Conservation (phyloP, 2,888 invertebrate species). For the Xylophagus ater region DNA sequence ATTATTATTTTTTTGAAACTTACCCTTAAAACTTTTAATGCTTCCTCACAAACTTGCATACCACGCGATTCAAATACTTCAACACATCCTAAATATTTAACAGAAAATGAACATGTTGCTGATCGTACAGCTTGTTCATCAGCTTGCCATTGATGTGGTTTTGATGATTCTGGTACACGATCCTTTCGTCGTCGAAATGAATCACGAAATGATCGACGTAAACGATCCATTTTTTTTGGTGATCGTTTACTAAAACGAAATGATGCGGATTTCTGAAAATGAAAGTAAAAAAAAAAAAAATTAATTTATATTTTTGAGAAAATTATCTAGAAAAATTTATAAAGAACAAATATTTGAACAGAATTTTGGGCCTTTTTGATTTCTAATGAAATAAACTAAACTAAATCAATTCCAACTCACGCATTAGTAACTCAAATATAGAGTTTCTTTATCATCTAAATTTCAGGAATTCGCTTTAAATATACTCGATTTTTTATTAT, state of each 20-base stretch:
- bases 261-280: constrained; percentile 45
- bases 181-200: constrained; percentile 89
- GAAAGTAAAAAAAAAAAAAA: constrained; percentile 18
- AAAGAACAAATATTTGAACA: too few species aligned
- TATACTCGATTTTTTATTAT: too few species aligned
- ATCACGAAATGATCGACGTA: constrained; percentile 81
- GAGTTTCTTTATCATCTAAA: too few species aligned
- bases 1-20: constrained; percentile 42
- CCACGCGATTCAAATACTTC: constrained; percentile 99
- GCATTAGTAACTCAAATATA: too few species aligned
- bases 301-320: constrained; percentile 4
- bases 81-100: constrained; percentile 97
- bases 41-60: constrained; percentile 99
- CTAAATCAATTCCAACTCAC: too few species aligned
- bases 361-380: too few species aligned
- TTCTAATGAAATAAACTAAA: too few species aligned
- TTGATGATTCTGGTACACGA: constrained; percentile 79
- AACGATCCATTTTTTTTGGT: constrained; percentile 75
- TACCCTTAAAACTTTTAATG: constrained; percentile 90
- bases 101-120: constrained; percentile 93
- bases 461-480: too few species aligned
- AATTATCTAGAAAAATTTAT: too few species aligned
- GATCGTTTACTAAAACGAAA: constrained; percentile 48
- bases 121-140: constrained; percentile 94
- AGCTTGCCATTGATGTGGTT: constrained; percentile 96